Conservation (phyloP, 2,113 vertebrate species). For the Gallinago jamesoni region DNA sequence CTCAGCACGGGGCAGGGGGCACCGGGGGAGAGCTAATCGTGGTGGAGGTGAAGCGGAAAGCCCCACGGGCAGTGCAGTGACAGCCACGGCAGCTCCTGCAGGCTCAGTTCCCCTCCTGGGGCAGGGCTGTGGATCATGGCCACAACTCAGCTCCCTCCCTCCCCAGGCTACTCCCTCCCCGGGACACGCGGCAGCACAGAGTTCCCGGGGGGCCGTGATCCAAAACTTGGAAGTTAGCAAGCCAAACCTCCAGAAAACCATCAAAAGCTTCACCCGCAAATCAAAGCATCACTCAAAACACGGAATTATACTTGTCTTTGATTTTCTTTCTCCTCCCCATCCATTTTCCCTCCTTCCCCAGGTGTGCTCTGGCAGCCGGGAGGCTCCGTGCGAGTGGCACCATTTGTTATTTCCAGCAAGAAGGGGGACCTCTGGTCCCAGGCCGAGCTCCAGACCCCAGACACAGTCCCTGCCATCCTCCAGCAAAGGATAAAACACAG, state of each 20-base stretch:
- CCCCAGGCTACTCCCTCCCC: not conserved
- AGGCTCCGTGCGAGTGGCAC: too few relatives aligned
- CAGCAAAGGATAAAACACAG: too few relatives aligned
- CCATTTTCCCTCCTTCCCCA: too few relatives aligned
- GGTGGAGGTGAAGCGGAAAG: not conserved
- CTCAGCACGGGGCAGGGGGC: not conserved
- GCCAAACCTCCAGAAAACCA: not conserved
- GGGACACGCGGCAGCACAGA: rapidly evolving
- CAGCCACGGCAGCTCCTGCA: not conserved
- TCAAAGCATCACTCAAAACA: not conserved
- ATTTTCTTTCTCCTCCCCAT: not conserved
- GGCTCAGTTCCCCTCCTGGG: not conserved
- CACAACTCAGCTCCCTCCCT: not conserved
- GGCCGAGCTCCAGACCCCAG: too few relatives aligned
- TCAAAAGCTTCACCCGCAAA: rapidly evolving
- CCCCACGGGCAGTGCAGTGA: rapidly evolving
- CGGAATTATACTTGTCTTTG: rapidly evolving
- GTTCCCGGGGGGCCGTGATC: rapidly evolving
- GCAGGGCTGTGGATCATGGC: not conserved
- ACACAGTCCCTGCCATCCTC: too few relatives aligned
- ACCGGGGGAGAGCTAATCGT: rapidly evolving
- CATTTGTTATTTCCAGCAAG: too few relatives aligned
- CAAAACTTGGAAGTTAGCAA: not conserved
- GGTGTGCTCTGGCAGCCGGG: too few relatives aligned
- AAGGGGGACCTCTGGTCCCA: too few relatives aligned